phyloP scores from a whole-genome alignment of 1,140 invertebrate species.

The Akabosia matsudoensis region DNA sequence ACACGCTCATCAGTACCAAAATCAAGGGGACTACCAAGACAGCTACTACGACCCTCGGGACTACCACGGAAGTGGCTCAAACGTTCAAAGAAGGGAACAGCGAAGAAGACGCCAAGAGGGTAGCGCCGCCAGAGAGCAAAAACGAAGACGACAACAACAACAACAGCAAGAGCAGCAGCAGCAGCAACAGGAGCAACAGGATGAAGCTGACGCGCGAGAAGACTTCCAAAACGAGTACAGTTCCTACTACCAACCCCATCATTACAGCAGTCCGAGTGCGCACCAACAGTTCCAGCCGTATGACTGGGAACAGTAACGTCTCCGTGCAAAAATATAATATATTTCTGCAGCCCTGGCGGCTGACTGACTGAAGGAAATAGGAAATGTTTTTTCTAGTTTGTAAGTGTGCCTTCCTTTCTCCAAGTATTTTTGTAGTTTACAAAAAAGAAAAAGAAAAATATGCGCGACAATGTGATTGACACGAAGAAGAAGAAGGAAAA shows the following conservation, averaged over 20 bases:
- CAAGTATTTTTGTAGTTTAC: no score
- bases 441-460: no score
- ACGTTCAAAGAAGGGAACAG: neutral
- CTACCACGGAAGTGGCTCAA: neutral
- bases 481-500: no score
- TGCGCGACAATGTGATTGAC: no score
- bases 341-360: no score
- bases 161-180: neutral
- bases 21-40: neutral
- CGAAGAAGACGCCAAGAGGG: neutral
- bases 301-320: no score
- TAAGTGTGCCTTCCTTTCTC: no score
- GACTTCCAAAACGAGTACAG: neutral
- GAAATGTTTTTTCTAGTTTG: no score
- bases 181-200: neutral
- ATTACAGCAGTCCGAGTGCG: neutral
- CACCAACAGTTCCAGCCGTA: no score
- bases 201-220: neutral
- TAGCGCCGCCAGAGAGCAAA: neutral
- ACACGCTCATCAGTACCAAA: neutral
- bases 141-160: neutral
- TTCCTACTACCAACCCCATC: neutral
- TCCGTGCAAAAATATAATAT: no score
- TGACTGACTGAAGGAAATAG: no score
- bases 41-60: constrained; percentile 1